Percentiles rank a stretch among this genome's conserved stretches.
Evolutionary conservation across 2,113 vertebrate genomes (phyloP).

Genomic region (Phaethornis superciliosus): DNA sequence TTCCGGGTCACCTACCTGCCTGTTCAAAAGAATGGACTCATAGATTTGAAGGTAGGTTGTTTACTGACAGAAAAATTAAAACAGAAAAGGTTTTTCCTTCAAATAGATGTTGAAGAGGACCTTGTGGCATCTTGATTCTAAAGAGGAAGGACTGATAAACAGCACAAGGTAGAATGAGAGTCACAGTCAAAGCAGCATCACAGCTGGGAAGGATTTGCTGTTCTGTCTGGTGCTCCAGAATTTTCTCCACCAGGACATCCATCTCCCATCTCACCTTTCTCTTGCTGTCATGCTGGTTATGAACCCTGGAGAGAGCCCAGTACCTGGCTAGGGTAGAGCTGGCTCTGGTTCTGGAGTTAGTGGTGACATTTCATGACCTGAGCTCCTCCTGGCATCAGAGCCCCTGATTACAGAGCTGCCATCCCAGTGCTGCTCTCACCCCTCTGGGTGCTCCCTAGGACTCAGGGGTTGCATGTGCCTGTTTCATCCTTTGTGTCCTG

Average conservation of each 20-base stretch:
- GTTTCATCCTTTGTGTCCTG: accelerated
- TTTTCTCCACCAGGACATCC: not conserved
- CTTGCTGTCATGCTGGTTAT: not conserved
- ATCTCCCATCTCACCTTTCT: accelerated
- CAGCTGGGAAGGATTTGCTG: not conserved
- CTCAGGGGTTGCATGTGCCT: not conserved
- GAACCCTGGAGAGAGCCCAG: accelerated
- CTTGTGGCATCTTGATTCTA: not conserved
- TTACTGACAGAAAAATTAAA: not conserved
- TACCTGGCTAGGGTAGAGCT: not conserved
- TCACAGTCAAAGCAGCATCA: not conserved
- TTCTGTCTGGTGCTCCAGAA: not conserved
- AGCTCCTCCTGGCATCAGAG: not conserved
- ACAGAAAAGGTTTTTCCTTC: not conserved
- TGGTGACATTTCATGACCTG: not conserved
- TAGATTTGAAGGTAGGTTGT: slow-evolving; percentile 87
- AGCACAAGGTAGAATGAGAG: not conserved
- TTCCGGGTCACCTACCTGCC: slow-evolving; percentile 93
- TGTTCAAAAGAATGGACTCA: slow-evolving; percentile 86
- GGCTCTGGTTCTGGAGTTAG: not conserved
- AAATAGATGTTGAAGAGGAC: not conserved
- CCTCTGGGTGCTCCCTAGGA: not conserved
- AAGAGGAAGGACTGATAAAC: not conserved
- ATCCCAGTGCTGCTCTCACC: not conserved
- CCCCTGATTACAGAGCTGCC: accelerated